Conservation (phyloP, 2,113 vertebrate species). For the human (Homo sapiens) region GRCh38 chr5:141837001-141837500, state of each 20-base stretch:
- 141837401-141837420: too few relatives aligned
- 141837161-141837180: neutral
- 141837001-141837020: neutral
- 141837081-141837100: neutral
- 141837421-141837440: too few relatives aligned
- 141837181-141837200: neutral
- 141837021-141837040: slow-evolving; percentile 1
- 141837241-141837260: neutral
- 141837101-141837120: neutral
- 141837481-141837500: too few relatives aligned
- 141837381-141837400: too few relatives aligned
- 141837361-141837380: neutral
- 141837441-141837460: too few relatives aligned
- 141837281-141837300: neutral
- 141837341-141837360: neutral
- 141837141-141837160: neutral
- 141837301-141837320: neutral
- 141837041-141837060: neutral
- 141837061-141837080: neutral
- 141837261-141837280: neutral
- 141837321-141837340: neutral
- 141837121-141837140: neutral
- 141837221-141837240: neutral
- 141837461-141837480: too few relatives aligned
- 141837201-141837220: neutral